These are phyloP conservation scores for Stomatorhinus ivindoensis DNA, from an alignment of 2,113 vertebrate genomes.

Conservation along the genomic window DNA sequence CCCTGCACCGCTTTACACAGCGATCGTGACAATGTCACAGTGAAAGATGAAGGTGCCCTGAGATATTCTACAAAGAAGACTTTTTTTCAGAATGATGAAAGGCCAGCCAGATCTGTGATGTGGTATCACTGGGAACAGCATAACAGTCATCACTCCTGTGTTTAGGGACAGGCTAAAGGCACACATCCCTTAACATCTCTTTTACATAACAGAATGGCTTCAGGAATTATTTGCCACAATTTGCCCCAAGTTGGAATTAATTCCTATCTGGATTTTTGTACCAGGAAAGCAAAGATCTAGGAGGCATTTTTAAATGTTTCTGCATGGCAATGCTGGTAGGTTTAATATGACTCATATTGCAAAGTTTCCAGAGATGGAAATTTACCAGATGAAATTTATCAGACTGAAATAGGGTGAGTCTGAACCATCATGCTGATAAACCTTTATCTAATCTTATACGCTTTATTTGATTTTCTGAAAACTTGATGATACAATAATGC, in stretches of 20 bases:
- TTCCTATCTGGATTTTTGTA: neutral
- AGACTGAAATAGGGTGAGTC: neutral
- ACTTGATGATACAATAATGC: neutral
- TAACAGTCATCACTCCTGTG: neutral
- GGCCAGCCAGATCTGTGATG: neutral
- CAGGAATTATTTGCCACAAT: neutral
- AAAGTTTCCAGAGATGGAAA: neutral
- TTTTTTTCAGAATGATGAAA: neutral
- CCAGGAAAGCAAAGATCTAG: neutral
- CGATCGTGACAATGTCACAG: too few relatives aligned
- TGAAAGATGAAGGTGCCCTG: neutral
- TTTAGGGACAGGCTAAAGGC: neutral
- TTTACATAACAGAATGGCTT: neutral
- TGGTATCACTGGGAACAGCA: neutral
- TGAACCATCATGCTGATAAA: neutral
- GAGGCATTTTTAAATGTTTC: neutral
- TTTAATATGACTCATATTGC: neutral
- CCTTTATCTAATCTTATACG: neutral
- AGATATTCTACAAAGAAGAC: neutral
- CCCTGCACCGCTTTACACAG: too few relatives aligned
- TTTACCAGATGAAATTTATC: neutral
- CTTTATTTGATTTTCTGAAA: neutral
- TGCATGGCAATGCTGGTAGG: neutral
- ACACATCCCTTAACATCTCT: neutral
- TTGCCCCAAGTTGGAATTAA: neutral